Base-by-base conservation (phyloP, 1,140 invertebrate genomes). In the Anastrepha ludens region DNA sequence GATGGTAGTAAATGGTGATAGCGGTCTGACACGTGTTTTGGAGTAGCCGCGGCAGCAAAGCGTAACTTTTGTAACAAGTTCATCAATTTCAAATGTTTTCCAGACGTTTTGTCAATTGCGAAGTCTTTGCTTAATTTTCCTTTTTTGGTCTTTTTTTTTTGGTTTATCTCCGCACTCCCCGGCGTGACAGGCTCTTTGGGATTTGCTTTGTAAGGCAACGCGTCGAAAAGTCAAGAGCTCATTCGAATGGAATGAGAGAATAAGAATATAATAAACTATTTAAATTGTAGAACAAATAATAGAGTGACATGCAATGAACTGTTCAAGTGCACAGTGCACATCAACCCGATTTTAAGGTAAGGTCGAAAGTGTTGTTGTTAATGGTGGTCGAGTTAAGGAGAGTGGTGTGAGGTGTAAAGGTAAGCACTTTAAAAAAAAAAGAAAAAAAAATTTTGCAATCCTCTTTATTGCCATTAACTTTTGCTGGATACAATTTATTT, bases 51-150 rank as follows among this genome's bases (percentile, higher is more conserved):
- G 7, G 20, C 64, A 55, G 29, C 62, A 55, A 58, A 70, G 44
- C 87, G 88, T 89, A 59, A 17, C 39, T 41, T 13, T 62, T 70
- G 50, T 88, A 86, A 87, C 86, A 90, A 92, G 91, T 92, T 92
- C 91, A 92, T 92, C 91, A 92, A 92, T 91, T 92, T 91, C 90
- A 91, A 91, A 90, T 91, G 89, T 89, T 90, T 90, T 87, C 87
- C 74, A 89, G 62, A 86, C 85, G 88, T 74, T 81, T 89, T 62
- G 78, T 88, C 47, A 44, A 88, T 81, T 88, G 70, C 85, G 41
- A 85, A 47, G 89, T 87, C 91, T 87, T 20, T 87, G 85, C 41
- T 64, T 86, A 64, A 44, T 62, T 87, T 87, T 87, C 67, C 39
- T 41, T 39, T 44, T 74, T 74, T 13, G 3, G 44, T 47, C 58